Conservation (phyloP, 2,113 vertebrate genomes). For the Lepus timidus region DNA sequence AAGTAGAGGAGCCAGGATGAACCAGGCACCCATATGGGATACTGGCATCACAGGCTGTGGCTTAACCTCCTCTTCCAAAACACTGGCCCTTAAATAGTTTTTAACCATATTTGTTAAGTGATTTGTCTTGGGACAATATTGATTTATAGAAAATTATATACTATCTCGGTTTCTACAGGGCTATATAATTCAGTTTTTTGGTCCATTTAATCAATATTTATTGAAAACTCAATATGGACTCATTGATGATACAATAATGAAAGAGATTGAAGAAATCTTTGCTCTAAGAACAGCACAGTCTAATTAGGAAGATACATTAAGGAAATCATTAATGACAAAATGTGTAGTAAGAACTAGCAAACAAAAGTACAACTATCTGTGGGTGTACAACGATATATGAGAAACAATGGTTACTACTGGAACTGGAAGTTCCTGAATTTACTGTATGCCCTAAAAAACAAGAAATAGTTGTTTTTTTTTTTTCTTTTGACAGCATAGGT, state of each 20-base stretch:
- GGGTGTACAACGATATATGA: background rate
- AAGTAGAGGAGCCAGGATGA: no score
- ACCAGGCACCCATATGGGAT: no score
- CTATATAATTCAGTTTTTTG: background rate
- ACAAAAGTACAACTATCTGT: background rate
- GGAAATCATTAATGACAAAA: background rate
- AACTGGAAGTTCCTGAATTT: background rate
- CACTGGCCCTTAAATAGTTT: background rate
- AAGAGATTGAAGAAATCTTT: background rate
- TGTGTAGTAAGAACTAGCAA: background rate
- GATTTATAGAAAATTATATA: background rate
- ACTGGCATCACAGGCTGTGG: no score
- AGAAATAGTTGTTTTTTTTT: background rate
- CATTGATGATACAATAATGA: background rate
- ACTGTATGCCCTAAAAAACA: background rate
- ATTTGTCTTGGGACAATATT: background rate
- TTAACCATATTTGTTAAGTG: background rate
- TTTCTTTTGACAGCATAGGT: background rate
- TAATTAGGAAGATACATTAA: background rate
- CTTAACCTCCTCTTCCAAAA: no score
- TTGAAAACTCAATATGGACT: background rate
- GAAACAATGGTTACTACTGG: background rate
- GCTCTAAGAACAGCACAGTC: background rate
- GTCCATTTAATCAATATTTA: slow-evolving; percentile 9
- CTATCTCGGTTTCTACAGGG: background rate